Evolutionary conservation across 2,797 vertebrate genomes (phyloP).

Genomic region (Prionace glauca): DNA sequence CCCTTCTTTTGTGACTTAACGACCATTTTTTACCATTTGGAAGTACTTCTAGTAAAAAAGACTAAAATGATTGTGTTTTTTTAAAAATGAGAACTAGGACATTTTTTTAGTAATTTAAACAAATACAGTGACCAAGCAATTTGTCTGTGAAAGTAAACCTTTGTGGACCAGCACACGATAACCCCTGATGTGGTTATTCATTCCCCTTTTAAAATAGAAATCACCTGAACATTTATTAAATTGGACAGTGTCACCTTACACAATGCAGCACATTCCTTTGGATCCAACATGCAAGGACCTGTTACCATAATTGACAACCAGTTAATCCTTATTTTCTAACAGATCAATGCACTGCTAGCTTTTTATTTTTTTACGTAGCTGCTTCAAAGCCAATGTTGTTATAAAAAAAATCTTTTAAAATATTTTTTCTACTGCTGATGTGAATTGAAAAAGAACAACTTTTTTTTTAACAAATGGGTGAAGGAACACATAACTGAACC

Average conservation of each 20-base stretch:
- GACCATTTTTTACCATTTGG: slow-evolving; percentile 3
- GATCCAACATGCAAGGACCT: not conserved
- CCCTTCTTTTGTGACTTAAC: slow-evolving; percentile 18
- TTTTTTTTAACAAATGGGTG: slow-evolving; percentile 4
- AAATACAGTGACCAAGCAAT: slow-evolving; percentile 22
- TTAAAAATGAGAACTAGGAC: not conserved
- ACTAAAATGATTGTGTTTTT: slow-evolving; percentile 16
- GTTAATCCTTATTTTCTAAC: slow-evolving; percentile 27
- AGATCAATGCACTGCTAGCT: slow-evolving; percentile 21
- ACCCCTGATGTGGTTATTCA: not conserved
- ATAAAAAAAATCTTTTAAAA: slow-evolving; percentile 33
- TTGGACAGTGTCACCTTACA: not conserved
- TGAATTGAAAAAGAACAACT: not conserved
- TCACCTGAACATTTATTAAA: not conserved
- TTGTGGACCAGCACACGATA: slow-evolving; percentile 2
- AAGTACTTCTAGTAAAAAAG: not conserved
- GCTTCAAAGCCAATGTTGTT: slow-evolving; percentile 31
- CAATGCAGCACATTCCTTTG: not conserved
- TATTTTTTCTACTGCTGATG: slow-evolving; percentile 30
- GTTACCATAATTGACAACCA: not conserved
- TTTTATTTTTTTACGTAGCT: slow-evolving; percentile 29
- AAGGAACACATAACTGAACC: slow-evolving; percentile 1
- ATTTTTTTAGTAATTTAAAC: slow-evolving; percentile 23
- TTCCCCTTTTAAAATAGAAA: not conserved
- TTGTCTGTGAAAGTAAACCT: not conserved